Percentiles rank a stretch among this genome's conserved stretches.
These are phyloP conservation scores for Acleris cristana DNA, from an alignment of 2,888 invertebrate species.

Conservation along the genomic window DNA sequence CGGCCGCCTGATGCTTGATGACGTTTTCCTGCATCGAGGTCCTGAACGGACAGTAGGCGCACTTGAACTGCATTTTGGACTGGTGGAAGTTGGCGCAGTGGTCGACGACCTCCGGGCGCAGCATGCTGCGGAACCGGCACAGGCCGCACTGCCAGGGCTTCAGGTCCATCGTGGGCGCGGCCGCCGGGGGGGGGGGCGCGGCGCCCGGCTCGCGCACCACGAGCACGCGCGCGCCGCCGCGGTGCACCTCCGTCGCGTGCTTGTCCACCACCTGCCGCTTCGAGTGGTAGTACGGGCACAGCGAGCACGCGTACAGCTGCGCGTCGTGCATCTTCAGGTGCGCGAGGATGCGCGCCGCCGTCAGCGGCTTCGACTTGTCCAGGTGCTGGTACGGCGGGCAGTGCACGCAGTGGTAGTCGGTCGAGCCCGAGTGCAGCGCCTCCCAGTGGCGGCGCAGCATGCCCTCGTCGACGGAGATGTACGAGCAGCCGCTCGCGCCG, in stretches of 20 bases:
- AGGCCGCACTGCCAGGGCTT: conserved; percentile 89
- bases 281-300: conserved; percentile 87
- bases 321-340: conserved; percentile 91
- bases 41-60: conserved; percentile 86
- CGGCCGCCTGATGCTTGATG: conserved; percentile 83
- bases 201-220: conserved; percentile 64
- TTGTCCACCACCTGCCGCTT: conserved; percentile 86
- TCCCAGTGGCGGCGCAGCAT: conserved; percentile 89
- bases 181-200: conserved; percentile 42
- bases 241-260: conserved; percentile 86
- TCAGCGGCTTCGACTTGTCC: conserved; percentile 71
- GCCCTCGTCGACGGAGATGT: conserved; percentile 87
- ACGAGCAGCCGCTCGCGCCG: conserved; percentile 87
- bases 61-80: conserved; percentile 88
- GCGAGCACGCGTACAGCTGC: conserved; percentile 88
- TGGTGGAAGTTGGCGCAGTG: conserved; percentile 86
- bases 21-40: conserved; percentile 82
- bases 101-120: conserved; percentile 83
- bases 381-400: conserved; percentile 85
- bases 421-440: conserved; percentile 86
- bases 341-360: conserved; percentile 85
- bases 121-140: conserved; percentile 85
- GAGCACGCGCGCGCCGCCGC: conserved; percentile 67
- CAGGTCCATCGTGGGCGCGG: conserved; percentile 74
- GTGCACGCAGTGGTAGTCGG: conserved; percentile 87